phyloP scores from a whole-genome alignment of 2,113 vertebrate species.

The Albula goreensis region DNA sequence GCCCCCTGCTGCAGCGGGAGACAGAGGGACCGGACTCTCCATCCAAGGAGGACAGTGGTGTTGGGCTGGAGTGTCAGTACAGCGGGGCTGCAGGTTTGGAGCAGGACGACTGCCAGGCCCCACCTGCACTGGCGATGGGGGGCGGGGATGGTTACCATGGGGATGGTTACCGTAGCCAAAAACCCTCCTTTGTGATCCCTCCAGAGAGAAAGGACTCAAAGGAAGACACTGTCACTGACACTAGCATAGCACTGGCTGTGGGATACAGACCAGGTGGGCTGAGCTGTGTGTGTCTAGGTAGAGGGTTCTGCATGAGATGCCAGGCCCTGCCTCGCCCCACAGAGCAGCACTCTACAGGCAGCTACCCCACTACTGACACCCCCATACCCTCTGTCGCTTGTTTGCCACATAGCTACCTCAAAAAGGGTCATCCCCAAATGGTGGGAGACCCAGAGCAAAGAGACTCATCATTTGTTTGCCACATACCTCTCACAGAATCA shows the following conservation, averaged over 20 bases:
- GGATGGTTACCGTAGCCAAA: slow-evolving; percentile 57
- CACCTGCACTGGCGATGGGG: slow-evolving; percentile 22
- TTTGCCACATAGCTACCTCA: slow-evolving; percentile 29
- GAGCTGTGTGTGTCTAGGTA: slow-evolving; percentile 58
- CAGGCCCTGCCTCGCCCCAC: slow-evolving; percentile 29
- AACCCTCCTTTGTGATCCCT: slow-evolving; percentile 35
- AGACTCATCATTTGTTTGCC: slow-evolving; percentile 1
- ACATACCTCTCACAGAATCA: slow-evolving; percentile 28
- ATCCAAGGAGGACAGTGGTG: slow-evolving; percentile 51
- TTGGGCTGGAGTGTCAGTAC: slow-evolving; percentile 47
- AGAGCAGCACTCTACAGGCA: slow-evolving; percentile 14
- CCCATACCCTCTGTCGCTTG: background rate
- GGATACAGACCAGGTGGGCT: slow-evolving; percentile 61
- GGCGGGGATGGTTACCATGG: slow-evolving; percentile 10
- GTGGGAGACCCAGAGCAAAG: slow-evolving; percentile 36
- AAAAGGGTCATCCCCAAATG: slow-evolving; percentile 34
- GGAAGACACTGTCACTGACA: slow-evolving; percentile 31
- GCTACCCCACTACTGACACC: slow-evolving; percentile 30
- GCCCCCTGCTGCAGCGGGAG: slow-evolving; percentile 41
- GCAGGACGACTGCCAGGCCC: slow-evolving; percentile 34
- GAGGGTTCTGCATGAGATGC: slow-evolving; percentile 63
- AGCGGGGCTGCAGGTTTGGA: slow-evolving; percentile 45
- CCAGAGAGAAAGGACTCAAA: slow-evolving; percentile 28
- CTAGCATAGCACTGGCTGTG: slow-evolving; percentile 44
- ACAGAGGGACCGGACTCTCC: background rate